Base-by-base conservation (phyloP, 1,140 invertebrate genomes). In the Parapsyche elsis region DNA sequence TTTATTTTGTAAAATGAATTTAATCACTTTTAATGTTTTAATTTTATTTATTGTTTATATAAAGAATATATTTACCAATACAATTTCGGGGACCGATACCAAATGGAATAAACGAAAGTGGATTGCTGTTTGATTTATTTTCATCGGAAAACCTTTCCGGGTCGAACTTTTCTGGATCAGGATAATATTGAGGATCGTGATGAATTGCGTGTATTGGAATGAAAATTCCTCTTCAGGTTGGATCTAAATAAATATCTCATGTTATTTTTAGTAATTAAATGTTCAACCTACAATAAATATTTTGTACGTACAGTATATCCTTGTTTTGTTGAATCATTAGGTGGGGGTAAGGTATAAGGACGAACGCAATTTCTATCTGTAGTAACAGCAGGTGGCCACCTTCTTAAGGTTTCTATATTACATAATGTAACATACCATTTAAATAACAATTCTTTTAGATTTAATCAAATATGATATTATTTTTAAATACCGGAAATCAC, bases 351-450 rank as follows among this genome's bases (percentile, higher is more conserved):
- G 5, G 79, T 71, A 74, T 83, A 86, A 10, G 83, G 86, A 81
- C 90, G 86, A 12, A 85, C 86, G 2, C 90, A 86, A 19, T 85
- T 84, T 74, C 92, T 84, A 71, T 88, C 89, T 59, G 88, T 88
- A 2, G 89, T 84, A n/a, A 90, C 88, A 4, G 90, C 89, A 10
- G 91, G 88, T 5, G 92, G 91, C 84, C 88, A 91, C n/a, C 91
- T 82, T 71, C 92, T 85, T 5, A 92, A 84, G 12, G 90, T 84
- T 87, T 93, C 92, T 64, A 59, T 57, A 57, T n/a, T n/a, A n/a
- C n/a, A n/a, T n/a, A n/a, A n/a, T n/a, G n/a, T n/a, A n/a, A n/a
- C n/a, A n/a, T n/a, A n/a, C n/a, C n/a, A n/a, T n/a, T n/a, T n/a
- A n/a, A n/a, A n/a, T n/a, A n/a, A n/a, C n/a, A n/a, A n/a, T n/a